Percentiles rank a stretch among this genome's conserved stretches.
These are phyloP conservation scores for Prunella himalayana DNA, from an alignment of 2,113 vertebrate species.

Conservation along the genomic window DNA sequence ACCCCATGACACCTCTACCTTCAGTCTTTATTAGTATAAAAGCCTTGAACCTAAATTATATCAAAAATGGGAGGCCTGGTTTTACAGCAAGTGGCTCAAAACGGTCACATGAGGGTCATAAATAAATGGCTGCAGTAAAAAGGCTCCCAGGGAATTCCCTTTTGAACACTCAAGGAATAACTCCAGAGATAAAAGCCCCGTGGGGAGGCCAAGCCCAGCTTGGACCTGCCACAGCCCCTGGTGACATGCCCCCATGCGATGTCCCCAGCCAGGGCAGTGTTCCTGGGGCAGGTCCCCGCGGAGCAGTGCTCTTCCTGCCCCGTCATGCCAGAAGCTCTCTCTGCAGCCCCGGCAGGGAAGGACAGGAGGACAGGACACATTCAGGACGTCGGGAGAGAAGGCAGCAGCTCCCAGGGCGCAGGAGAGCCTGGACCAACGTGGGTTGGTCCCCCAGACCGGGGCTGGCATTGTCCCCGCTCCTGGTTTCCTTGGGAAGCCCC, in stretches of 20 bases:
- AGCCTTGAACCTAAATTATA: neutral
- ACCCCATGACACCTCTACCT: accelerated
- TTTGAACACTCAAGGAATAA: neutral
- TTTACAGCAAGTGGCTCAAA: neutral
- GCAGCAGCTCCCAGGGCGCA: neutral
- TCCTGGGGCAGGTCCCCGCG: accelerated
- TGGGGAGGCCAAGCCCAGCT: neutral
- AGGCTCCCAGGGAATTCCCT: neutral
- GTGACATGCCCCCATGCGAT: accelerated
- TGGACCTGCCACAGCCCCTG: neutral
- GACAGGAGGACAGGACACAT: neutral
- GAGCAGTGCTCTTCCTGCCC: neutral
- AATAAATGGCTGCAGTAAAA: neutral
- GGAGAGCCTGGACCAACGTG: neutral
- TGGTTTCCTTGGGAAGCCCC: neutral
- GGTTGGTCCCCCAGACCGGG: neutral
- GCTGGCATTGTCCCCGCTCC: neutral
- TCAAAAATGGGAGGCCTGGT: neutral
- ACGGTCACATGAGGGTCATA: neutral
- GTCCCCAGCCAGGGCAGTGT: accelerated
- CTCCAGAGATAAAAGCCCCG: neutral
- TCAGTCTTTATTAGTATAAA: constrained; percentile 57
- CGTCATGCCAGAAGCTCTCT: accelerated
- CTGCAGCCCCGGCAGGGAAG: neutral
- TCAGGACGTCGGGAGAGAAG: neutral